A percentile compares a stretch with the other conserved stretches of the same genome.
Evolutionary conservation across 2,797 vertebrate genomes (phyloP).

Genomic region (Tragelaphus oryx): DNA sequence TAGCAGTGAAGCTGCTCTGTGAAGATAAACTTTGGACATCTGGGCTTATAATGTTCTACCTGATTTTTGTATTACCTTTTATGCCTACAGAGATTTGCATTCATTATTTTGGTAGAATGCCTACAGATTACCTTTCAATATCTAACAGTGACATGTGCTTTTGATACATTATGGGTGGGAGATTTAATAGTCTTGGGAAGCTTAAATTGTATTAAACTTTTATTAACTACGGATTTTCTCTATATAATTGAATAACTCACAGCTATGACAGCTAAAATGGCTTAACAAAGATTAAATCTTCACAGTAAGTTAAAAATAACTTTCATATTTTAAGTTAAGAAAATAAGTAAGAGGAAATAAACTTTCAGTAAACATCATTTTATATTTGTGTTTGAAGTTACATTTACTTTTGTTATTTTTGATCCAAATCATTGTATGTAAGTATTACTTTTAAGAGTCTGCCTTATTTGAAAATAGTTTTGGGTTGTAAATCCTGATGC

Average conservation of each 20-base stretch:
- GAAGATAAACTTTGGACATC: conserved; percentile 71
- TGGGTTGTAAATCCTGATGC: background rate
- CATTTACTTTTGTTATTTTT: background rate
- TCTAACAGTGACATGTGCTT: conserved; percentile 68
- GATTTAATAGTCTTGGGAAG: conserved; percentile 75
- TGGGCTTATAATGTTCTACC: conserved; percentile 50
- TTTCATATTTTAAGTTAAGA: conserved; percentile 22
- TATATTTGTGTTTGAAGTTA: background rate
- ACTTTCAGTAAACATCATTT: conserved; percentile 13
- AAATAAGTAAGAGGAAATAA: conserved; percentile 49
- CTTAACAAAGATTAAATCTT: conserved; percentile 71
- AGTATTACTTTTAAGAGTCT: background rate
- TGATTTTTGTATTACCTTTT: conserved; percentile 72
- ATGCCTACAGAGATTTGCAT: conserved; percentile 74
- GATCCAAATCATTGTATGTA: background rate
- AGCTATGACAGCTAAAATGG: conserved; percentile 67
- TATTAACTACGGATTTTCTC: conserved; percentile 77
- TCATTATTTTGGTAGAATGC: conserved; percentile 73
- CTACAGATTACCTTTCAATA: conserved; percentile 76
- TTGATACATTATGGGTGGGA: conserved; percentile 74
- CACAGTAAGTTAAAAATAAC: conserved; percentile 64
- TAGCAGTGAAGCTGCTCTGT: conserved; percentile 31
- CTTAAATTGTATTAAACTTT: conserved; percentile 78
- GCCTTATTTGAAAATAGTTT: background rate
- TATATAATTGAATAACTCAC: conserved; percentile 76